Conservation (phyloP, 2,113 vertebrate species). For the Leptosomus discolor region DNA sequence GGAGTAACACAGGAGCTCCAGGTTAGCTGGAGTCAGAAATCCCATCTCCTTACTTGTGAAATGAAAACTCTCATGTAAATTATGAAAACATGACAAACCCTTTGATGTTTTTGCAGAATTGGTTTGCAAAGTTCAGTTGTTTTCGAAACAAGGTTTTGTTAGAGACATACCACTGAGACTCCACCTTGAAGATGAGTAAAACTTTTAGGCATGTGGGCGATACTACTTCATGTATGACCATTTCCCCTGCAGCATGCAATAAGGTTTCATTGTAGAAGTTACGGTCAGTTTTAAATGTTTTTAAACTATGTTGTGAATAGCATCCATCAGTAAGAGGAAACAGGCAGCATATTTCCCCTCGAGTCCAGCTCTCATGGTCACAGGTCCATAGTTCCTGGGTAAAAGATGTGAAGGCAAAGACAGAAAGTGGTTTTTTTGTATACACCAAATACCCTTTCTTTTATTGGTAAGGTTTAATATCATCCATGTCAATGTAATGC, state of each 20-base stretch:
- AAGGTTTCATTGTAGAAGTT: neutral
- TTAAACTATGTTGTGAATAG: neutral
- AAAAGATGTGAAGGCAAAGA: neutral
- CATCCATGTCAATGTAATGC: neutral
- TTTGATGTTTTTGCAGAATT: neutral
- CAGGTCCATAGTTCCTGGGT: neutral
- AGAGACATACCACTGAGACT: neutral
- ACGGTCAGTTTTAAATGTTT: neutral
- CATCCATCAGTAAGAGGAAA: neutral
- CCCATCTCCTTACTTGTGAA: neutral
- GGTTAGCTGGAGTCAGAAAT: neutral
- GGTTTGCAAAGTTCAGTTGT: neutral
- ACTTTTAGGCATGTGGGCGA: neutral
- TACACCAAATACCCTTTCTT: neutral
- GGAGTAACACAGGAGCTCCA: neutral
- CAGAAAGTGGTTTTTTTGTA: neutral
- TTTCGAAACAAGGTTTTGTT: neutral
- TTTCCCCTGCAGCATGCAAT: neutral
- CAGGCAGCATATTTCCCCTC: rapidly evolving
- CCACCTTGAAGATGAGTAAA: neutral
- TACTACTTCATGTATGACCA: neutral
- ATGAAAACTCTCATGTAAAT: rapidly evolving
- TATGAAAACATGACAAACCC: neutral
- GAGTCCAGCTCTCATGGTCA: neutral
- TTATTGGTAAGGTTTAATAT: neutral